Base-by-base conservation (phyloP, 2,797 vertebrate species). In the Notoglanidium macrostoma region DNA sequence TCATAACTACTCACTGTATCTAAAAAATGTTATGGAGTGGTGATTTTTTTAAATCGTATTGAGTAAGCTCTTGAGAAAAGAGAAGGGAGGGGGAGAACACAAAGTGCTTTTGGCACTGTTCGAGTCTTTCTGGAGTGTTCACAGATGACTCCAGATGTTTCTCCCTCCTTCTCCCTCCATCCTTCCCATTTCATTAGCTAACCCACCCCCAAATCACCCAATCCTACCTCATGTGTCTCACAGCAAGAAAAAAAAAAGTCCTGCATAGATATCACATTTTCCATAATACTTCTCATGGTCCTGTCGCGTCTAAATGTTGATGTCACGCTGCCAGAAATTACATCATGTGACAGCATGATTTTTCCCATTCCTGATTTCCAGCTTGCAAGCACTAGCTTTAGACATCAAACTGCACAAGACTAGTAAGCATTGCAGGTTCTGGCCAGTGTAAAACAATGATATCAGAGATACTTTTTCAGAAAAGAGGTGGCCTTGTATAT, bases 101-200 rank as follows among this genome's bases (percentile, higher is more conserved):
- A 92, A 81, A 92, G 94, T 95, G 93, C 95, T 93, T 93, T 94
- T 94, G 90, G 92, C 92, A 91, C 87, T 84, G 70, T 91, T 90
- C 93, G 92, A 92, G 82, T 72, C 89, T 59, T 90, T 79, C 70
- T 89, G 87, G 90, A 91, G 73, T 88, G 74, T 87, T 92, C 84
- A 79, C 89, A 90, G 90, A 91, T 91, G 88, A 91, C 91, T 80
- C 81, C 90, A 90, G 87, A 91, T 88, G 78, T 87, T 67, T 85
- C 84, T 63, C 46, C 59, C 40, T 49, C 63, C 76, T 68, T 67
- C 63, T 35, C 32, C 35, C 10, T 83, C 57, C 29, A 49, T 85
- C 65, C 29, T 81, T 81, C 68, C 85, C 73, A 54, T 74, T 86
- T 91, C 89, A 85, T 87, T 83, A 80, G 59, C 91, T 86, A 91